Evolutionary conservation across 2,797 vertebrate species (phyloP), one percentile per base, ranked within the genome.

Genomic region (Phaenicophaeus curvirostris): DNA sequence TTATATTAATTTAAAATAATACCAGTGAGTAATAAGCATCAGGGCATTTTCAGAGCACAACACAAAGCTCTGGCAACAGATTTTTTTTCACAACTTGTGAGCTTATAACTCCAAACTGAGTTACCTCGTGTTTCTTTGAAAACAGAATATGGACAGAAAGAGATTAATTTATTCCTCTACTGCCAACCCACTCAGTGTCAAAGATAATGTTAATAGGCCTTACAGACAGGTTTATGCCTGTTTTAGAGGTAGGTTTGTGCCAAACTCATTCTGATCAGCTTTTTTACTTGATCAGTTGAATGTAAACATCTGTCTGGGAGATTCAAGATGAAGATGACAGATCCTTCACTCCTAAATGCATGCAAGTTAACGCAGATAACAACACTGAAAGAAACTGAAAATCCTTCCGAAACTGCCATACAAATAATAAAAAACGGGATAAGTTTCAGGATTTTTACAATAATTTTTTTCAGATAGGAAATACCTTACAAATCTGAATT

Each of bases 61-160:
- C 6, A 44, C 19, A 78, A 59, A 62, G 9, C n/a, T 88, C 30
- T 68, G 19, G 18, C 50, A 42, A 37, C 3, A 81, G 14, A 33
- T 82, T 17, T 15, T 13, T 80, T 80, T 89, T n/a, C 75, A 65
- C 11, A 94, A 33, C 25, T 59, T 88, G 51, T 68, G 54, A 93
- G 90, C 61, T 76, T 83, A 48, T 61, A 91, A 92, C 54, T 94
- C 93, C 53, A 66, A 77, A 74, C 19, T 0, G 0, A 85, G 74
- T 74, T 46, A 87, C 2, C 1, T 13, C 78, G 58, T 33, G n/a
- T 61, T 85, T 73, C 57, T 88, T 80, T 86, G 46, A 89, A 95
- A 96, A 84, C 75, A 86, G 66, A 91, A 75, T 93, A 85, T 89
- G 62, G 84, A 67, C 87, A 90, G 77, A 94, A 85, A 1, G 37